A percentile compares a stretch with the other conserved stretches of the same genome.
phyloP scores from a whole-genome alignment of 30 jellyfish, hydroid and myxozoan species.

The Aurelia aurita region DNA sequence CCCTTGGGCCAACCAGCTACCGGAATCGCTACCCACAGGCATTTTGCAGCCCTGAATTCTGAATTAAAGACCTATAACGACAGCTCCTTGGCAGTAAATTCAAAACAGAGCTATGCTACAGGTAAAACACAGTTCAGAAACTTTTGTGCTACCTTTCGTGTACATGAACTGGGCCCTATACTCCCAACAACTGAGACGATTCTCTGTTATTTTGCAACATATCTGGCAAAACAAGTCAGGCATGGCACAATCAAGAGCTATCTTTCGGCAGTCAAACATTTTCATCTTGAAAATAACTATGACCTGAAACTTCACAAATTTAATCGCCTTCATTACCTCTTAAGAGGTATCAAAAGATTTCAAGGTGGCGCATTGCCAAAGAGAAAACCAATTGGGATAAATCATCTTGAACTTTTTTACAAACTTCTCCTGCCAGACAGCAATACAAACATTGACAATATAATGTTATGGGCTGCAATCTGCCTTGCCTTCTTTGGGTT shows the following conservation, averaged over 20 bases:
- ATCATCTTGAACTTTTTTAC: slow-evolving; percentile 2
- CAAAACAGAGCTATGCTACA: slow-evolving; percentile 1
- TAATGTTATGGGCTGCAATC: slow-evolving; percentile 9
- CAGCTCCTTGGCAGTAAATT: not conserved
- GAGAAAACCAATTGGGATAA: not conserved
- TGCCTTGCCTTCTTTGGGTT: slow-evolving; percentile 22
- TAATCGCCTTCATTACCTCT: not conserved
- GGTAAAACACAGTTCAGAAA: not conserved
- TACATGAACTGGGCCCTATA: not conserved
- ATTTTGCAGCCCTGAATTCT: not conserved
- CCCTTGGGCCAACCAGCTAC: slow-evolving; percentile 15
- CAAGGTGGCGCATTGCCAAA: not conserved
- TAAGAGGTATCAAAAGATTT: not conserved
- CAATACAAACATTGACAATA: not conserved
- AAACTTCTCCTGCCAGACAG: not conserved
- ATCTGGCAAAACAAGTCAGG: not conserved
- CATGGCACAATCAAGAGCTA: slow-evolving; percentile 10
- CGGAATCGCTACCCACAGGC: not conserved
- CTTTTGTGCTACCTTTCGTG: not conserved
- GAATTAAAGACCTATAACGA: not conserved
- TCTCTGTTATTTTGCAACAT: slow-evolving; percentile 1
- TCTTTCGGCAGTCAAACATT: not conserved
- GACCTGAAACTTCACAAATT: not conserved
- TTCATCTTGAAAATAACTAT: not conserved
- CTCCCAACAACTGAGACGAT: not conserved